Evolutionary conservation across 2,113 vertebrate species (phyloP).

Genomic region (Illadopsis cleaveri): DNA sequence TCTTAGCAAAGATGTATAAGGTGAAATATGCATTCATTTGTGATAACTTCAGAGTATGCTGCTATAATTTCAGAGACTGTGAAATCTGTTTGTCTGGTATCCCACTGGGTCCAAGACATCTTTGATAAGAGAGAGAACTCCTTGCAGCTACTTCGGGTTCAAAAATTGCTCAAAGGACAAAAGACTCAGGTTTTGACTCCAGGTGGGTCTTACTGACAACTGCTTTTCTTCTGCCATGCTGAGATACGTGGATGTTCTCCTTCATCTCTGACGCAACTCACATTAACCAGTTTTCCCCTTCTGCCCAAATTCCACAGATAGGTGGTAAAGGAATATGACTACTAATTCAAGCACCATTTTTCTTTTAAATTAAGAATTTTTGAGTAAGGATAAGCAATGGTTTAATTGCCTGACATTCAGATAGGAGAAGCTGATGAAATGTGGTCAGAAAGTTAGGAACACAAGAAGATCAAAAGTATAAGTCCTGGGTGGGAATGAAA

Average conservation of each 20-base stretch:
- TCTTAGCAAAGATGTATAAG: background rate
- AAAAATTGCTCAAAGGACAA: constrained; percentile 88
- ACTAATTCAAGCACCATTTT: background rate
- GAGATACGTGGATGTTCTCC: background rate
- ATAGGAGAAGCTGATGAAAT: background rate
- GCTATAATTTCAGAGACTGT: constrained; percentile 75
- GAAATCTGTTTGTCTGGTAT: constrained; percentile 75
- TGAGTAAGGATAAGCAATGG: background rate
- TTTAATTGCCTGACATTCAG: background rate
- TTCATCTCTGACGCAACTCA: background rate
- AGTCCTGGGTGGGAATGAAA: background rate
- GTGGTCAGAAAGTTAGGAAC: background rate
- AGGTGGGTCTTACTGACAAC: constrained; percentile 74
- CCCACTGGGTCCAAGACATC: constrained; percentile 78
- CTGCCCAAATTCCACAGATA: background rate
- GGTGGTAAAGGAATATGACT: background rate
- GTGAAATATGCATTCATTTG: fast-evolving
- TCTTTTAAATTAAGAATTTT: background rate
- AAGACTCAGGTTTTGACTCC: constrained; percentile 79
- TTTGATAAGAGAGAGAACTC: constrained; percentile 82
- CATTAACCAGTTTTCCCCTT: background rate
- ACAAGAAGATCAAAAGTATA: background rate
- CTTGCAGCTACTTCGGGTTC: constrained; percentile 84
- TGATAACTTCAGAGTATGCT: background rate
- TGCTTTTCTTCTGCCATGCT: background rate